Evolutionary conservation across 35 echinoderm and acorn worm species (phyloP).

Genomic region (Patiria miniata): DNA sequence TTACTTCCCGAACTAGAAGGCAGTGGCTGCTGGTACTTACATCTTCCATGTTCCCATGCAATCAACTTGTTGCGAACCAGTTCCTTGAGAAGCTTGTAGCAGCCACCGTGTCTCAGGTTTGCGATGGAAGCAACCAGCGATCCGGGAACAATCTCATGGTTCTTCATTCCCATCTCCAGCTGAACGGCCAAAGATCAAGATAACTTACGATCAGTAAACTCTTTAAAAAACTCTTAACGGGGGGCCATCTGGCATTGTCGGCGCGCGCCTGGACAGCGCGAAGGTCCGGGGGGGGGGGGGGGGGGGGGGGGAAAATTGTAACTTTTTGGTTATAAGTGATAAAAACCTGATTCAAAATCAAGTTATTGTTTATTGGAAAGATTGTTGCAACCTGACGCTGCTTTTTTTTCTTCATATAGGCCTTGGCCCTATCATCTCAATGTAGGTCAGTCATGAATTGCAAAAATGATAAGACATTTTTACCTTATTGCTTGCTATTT

Average conservation of each 20-base stretch:
- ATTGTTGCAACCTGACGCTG: too few relatives aligned
- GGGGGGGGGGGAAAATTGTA: background rate
- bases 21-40: constrained; percentile 39
- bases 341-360: too few relatives aligned
- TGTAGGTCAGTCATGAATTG: too few relatives aligned
- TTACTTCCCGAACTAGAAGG: too few relatives aligned
- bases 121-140: constrained; percentile 84
- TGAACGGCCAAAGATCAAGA: constrained; percentile 29
- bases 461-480: too few relatives aligned
- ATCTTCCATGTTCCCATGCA: constrained; percentile 88
- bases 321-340: too few relatives aligned
- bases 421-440: too few relatives aligned
- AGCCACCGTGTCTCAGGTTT: constrained; percentile 91
- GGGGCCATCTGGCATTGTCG: background rate
- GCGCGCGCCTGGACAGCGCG: too few relatives aligned
- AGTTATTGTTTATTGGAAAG: too few relatives aligned
- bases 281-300: too few relatives aligned
- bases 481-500: too few relatives aligned
- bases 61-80: constrained; percentile 84
- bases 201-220: background rate
- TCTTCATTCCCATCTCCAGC: constrained; percentile 98
- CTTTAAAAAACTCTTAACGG: background rate
- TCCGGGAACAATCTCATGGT: constrained; percentile 92
- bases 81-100: constrained; percentile 91
- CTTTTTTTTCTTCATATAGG: background rate